A percentile compares a stretch with the other conserved stretches of the same genome.
phyloP scores from a whole-genome alignment of 1,140 invertebrate species.

The Eriocheir sinensis region DNA sequence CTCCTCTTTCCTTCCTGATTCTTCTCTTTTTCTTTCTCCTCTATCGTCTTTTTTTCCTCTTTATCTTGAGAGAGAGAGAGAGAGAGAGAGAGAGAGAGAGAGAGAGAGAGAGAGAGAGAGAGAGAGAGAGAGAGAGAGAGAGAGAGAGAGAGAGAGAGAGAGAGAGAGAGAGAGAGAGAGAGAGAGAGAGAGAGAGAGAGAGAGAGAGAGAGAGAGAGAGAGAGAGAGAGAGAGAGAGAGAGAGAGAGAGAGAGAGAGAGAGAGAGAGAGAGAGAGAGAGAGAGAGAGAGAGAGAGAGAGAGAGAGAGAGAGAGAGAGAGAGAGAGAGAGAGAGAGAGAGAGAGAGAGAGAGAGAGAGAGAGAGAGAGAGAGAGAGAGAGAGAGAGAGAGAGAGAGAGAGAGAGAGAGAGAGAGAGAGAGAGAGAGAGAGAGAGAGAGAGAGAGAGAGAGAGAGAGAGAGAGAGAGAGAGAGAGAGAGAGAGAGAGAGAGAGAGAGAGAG shows the following conservation, averaged over 20 bases:
- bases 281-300: neutral
- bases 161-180: neutral
- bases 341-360: no score
- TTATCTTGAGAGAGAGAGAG: no score
- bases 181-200: neutral
- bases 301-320: neutral
- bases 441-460: neutral
- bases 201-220: neutral
- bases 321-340: no score
- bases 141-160: no score
- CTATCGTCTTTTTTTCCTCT: no score
- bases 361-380: no score
- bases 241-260: neutral
- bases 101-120: no score
- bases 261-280: neutral
- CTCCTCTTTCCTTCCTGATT: no score
- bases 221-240: neutral
- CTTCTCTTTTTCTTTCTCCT: no score
- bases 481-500: neutral
- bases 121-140: no score
- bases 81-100: no score
- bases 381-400: no score
- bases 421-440: neutral
- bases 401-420: neutral
- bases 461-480: neutral